Percentiles rank a stretch among this genome's conserved stretches.
These are phyloP conservation scores for Otolemur crassicaudatus DNA, from an alignment of 2,797 vertebrate genomes.

Conservation along the genomic window DNA sequence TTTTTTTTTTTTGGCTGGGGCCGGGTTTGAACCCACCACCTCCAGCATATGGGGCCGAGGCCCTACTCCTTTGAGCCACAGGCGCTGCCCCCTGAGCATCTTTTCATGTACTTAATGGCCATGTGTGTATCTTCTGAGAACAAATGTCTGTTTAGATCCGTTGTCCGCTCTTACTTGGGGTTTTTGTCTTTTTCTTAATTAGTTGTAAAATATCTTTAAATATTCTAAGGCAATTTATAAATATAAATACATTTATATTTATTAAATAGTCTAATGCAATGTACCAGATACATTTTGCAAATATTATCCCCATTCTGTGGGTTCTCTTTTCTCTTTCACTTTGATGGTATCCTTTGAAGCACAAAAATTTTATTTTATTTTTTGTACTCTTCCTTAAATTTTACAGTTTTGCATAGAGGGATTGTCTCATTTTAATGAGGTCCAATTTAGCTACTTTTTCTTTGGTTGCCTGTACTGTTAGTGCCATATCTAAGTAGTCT, in stretches of 20 bases:
- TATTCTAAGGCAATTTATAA: not conserved
- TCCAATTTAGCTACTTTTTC: not conserved
- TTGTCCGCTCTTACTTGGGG: not conserved
- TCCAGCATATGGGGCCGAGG: too few species aligned
- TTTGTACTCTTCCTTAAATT: not conserved
- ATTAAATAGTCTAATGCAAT: not conserved
- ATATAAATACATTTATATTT: too few species aligned
- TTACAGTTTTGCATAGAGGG: not conserved
- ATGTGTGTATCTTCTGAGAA: not conserved
- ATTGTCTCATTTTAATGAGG: not conserved
- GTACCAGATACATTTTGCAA: not conserved
- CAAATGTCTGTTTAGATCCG: not conserved
- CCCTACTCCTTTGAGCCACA: too few species aligned
- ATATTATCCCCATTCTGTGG: not conserved
- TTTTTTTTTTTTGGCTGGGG: too few species aligned
- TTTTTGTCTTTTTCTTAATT: not conserved
- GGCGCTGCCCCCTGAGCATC: not conserved
- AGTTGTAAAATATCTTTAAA: not conserved
- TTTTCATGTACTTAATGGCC: not conserved
- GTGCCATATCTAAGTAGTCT: not conserved
- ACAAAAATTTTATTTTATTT: not conserved
- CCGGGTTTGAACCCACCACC: too few species aligned
- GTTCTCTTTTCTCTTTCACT: not conserved
- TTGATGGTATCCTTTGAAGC: not conserved
- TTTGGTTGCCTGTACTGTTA: not conserved